Base-by-base conservation (phyloP, 1,140 invertebrate genomes). In the Calliphora vicina region DNA sequence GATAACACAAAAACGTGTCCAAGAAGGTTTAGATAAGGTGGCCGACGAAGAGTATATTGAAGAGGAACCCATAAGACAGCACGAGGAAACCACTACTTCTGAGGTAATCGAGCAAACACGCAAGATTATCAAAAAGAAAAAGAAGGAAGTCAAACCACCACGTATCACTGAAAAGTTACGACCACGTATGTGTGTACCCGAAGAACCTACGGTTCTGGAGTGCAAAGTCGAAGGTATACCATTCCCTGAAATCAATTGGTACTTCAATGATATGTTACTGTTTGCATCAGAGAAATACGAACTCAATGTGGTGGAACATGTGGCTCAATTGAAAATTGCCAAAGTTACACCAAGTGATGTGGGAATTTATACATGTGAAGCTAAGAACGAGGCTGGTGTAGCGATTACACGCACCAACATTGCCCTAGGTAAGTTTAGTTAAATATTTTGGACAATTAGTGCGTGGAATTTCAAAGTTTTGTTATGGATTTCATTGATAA, bases 281-380 rank as follows among this genome's bases (percentile, higher is more conserved):
- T 91, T 93, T 86, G 90, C 93, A 82, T 93, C 93, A 82, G 93
- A 96, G 84, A 94, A 95, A 85, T 94, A 93, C 85, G 90, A 92
- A 81, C 94, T 96, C 27, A 91, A 91, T 15, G 93, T 92, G 17
- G 92, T 93, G 83, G 93, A 94, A 82, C 94, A 92, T 86, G 94
- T 91, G 87, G 95, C 94, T 4, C 93, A 92, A 84, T 89, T 99
- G 2, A 93, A 91, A 86, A 94, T 97, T 82, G 91, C 93, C 6
- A 94, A 95, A 85, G 91, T 93, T 71, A 93, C 93, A 27, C 95
- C 95, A 86, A 94, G 94, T 86, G 95, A 96, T 90, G 92, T 93
- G 85, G 97, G 97, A 26, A 96, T 96, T 87, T 97, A 97, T 88
- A 96, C 97, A 91, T 94, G 97, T 27, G 91, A 94, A 72, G 93